Evolutionary conservation across 2,797 vertebrate genomes (phyloP), one percentile per base, ranked within the genome.

Genomic region (Eidolon dupreanum): DNA sequence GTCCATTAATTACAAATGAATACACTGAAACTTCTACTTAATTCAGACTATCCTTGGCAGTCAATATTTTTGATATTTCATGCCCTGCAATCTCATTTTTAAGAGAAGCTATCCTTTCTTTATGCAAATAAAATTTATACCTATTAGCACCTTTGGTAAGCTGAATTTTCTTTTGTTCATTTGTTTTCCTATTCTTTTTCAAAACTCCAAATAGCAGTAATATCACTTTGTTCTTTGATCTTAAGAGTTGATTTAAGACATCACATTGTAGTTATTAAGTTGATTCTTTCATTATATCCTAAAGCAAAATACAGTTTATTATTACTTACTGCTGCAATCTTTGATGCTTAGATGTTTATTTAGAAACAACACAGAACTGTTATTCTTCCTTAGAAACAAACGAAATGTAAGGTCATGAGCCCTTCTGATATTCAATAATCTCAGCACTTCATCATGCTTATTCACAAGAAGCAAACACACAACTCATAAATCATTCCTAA

Each of bases 271-370:
- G 38, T 85, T 31, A 10, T 87, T 28, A 9, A 75, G 17, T 68
- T 88, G 79, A 33, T 36, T 93, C 10, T 94, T 94, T 96, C 0
- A 0, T 84, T 55, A 57, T 68, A 46, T 86, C 46, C 41, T 73
- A n/a, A 84, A 86, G 2, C 24, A 26, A 94, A 96, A 92, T 79
- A 22, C 87, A 43, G 19, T 38, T 97, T 97, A 79, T 33, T 79
- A 13, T 71, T 70, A 93, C 73, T 78, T 94, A 4, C 12, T 89
- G 87, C 17, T n/a, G 43, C 70, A 22, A 31, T 55, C 17, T 74
- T 93, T 26, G 74, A n/a, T 65, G 20, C 13, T 96, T 94, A 59
- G 16, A 63, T 16, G 51, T 82, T 71, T 1, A 0, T 89, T 85
- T 93, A 36, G 24, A 2, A 2, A 84, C 2, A 93, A 59, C 31